Evolutionary conservation across 1,140 invertebrate species (phyloP).

Genomic region (Eubasilissa regina): DNA sequence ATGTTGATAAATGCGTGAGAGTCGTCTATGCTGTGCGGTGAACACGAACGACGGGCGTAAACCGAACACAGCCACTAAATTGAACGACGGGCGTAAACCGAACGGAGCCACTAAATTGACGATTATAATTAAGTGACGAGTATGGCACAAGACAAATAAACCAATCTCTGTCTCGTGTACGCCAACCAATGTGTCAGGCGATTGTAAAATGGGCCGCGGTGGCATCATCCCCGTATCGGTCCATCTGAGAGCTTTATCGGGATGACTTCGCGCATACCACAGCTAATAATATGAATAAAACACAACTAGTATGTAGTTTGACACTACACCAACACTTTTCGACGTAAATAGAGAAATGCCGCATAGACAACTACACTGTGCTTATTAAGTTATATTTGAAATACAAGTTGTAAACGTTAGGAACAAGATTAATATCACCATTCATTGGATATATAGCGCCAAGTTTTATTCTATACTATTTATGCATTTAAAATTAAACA

Average conservation of each 20-base stretch:
- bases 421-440: too few relatives aligned
- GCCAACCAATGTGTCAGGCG: slow-evolving; percentile 16
- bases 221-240: slow-evolving; percentile 38
- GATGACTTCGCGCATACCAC: too few relatives aligned
- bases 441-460: too few relatives aligned
- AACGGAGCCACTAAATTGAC: slow-evolving; percentile 45
- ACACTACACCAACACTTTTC: too few relatives aligned
- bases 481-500: too few relatives aligned
- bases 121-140: slow-evolving; percentile 48
- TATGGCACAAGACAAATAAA: slow-evolving; percentile 45
- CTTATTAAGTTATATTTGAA: too few relatives aligned
- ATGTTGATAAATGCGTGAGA: neutral
- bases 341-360: too few relatives aligned
- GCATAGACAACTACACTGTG: too few relatives aligned
- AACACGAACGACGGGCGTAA: neutral
- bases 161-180: slow-evolving; percentile 30
- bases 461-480: too few relatives aligned
- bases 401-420: too few relatives aligned
- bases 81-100: neutral
- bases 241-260: neutral
- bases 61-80: slow-evolving; percentile 30
- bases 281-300: too few relatives aligned
- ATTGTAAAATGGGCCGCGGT: slow-evolving; percentile 42
- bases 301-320: too few relatives aligned
- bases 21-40: neutral